These are phyloP conservation scores for Notocelia uddmanniana DNA, from an alignment of 2,888 invertebrate genomes.

Conservation along the genomic window DNA sequence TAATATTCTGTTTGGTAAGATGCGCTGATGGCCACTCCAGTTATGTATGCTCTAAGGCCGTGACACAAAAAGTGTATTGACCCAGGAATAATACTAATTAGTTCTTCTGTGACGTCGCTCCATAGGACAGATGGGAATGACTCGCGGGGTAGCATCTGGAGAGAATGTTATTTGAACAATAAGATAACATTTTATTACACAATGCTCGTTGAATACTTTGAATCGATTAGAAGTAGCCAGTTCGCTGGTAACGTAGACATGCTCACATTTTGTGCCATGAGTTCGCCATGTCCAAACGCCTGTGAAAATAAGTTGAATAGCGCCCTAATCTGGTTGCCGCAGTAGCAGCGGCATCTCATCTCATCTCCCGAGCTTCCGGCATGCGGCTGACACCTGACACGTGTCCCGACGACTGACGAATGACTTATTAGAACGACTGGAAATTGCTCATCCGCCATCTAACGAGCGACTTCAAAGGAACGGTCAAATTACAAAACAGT, in stretches of 20 bases:
- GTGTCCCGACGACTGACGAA: slow-evolving; percentile 19
- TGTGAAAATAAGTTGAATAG: no score
- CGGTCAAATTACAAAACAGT: slow-evolving; percentile 6
- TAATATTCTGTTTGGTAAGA: no score
- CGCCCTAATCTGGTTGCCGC: neutral
- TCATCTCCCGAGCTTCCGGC: slow-evolving; percentile 11
- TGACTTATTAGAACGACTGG: slow-evolving; percentile 5
- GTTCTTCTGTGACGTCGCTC: no score
- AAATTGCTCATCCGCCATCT: slow-evolving; percentile 9
- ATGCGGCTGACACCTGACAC: slow-evolving; percentile 7
- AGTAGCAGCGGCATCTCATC: neutral
- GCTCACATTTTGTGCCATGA: neutral
- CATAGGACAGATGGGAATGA: no score
- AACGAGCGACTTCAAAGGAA: slow-evolving; percentile 17
- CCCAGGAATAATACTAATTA: no score
- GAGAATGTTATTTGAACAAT: no score
- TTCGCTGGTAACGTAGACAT: neutral
- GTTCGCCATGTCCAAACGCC: neutral
- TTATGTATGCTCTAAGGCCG: no score
- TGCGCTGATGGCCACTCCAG: no score
- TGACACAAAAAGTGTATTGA: no score
- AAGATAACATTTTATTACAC: neutral
- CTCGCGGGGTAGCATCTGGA: no score
- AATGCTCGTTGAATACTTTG: neutral
- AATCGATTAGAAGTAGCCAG: neutral